These are phyloP conservation scores for Albula glossodonta DNA, from an alignment of 2,113 vertebrate genomes.

Conservation along the genomic window DNA sequence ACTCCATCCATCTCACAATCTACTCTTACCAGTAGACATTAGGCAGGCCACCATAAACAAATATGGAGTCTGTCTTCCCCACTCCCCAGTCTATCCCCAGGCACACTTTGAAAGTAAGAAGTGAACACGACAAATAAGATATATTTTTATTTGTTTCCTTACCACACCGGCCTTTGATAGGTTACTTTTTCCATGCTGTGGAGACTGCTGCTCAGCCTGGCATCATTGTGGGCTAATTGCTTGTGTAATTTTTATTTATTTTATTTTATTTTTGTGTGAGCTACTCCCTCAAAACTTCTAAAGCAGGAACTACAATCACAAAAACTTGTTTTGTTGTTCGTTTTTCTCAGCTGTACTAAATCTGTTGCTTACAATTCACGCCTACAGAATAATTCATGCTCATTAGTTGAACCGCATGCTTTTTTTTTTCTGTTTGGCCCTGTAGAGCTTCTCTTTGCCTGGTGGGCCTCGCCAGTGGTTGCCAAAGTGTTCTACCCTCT, in stretches of 20 bases:
- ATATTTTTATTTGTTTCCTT: not conserved
- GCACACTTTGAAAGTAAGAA: not conserved
- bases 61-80: not conserved
- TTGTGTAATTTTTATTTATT: conserved; percentile 30
- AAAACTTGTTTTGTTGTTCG: conserved; percentile 27
- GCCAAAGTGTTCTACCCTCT: conserved; percentile 92
- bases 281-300: conserved; percentile 23
- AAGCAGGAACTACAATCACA: conserved; percentile 22
- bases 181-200: conserved; percentile 18
- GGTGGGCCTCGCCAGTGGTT: conserved; percentile 75
- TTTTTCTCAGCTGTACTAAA: conserved; percentile 29
- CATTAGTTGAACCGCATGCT: conserved; percentile 21
- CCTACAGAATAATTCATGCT: conserved; percentile 32
- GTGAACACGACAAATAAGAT: not conserved
- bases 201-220: conserved; percentile 15
- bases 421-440: conserved; percentile 19
- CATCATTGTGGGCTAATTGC: conserved; percentile 41
- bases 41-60: not conserved
- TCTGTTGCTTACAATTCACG: conserved; percentile 28
- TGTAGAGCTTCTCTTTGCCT: conserved; percentile 48
- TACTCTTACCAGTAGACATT: not conserved
- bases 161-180: conserved; percentile 2
- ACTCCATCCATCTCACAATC: not conserved
- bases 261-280: conserved; percentile 30
- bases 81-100: not conserved